phyloP scores from a whole-genome alignment of 1,140 invertebrate genomes.

The Drosophila nigromelanica region DNA sequence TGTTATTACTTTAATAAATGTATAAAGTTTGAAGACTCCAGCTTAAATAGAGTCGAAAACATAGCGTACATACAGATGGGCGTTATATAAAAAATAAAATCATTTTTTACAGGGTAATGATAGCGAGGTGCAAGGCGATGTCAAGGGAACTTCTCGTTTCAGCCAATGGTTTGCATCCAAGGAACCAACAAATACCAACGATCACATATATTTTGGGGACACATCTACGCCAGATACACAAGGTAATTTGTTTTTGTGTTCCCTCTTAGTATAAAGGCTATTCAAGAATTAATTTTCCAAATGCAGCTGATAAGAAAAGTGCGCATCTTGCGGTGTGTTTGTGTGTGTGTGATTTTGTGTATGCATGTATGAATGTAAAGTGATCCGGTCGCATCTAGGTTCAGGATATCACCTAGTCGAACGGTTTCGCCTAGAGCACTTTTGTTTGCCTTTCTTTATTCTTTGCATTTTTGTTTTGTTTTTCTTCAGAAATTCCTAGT shows the following conservation, averaged over 20 bases:
- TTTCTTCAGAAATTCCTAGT: slow-evolving; percentile 59
- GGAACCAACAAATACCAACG: slow-evolving; percentile 40
- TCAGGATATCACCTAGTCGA: no score
- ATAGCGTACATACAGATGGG: neutral
- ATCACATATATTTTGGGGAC: slow-evolving; percentile 11
- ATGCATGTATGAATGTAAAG: no score
- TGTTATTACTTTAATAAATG: neutral
- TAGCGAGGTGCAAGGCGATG: slow-evolving; percentile 26
- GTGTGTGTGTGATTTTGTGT: no score
- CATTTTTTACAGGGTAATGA: slow-evolving; percentile 35
- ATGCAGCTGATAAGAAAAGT: no score
- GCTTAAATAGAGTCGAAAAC: no score
- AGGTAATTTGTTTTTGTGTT: no score
- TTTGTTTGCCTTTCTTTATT: neutral
- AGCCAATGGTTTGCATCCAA: slow-evolving; percentile 69
- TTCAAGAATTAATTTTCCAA: no score
- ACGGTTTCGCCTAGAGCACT: no score
- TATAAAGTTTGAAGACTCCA: no score
- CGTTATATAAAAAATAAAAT: neutral
- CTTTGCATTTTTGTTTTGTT: neutral
- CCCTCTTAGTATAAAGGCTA: no score
- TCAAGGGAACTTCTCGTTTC: slow-evolving; percentile 61
- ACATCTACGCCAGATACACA: slow-evolving; percentile 31
- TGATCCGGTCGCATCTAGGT: no score
- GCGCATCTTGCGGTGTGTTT: no score